phyloP scores from a whole-genome alignment of 2,888 invertebrate species.

The Ligdia adustata region DNA sequence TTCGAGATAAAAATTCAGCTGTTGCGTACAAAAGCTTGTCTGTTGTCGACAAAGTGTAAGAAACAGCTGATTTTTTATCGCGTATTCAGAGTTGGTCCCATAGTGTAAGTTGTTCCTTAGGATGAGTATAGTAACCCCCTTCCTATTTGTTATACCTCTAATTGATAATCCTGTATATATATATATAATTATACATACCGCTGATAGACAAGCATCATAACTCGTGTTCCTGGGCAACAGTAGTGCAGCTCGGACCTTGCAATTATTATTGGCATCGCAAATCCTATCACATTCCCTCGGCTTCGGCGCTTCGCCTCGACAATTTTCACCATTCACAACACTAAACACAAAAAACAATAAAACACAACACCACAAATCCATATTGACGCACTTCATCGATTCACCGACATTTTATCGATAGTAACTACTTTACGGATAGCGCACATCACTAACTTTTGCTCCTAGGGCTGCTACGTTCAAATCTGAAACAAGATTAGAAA shows the following conservation, averaged over 20 bases:
- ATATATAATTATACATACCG: constrained; percentile 69
- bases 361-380: constrained; percentile 58
- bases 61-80: too few species aligned
- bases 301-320: constrained; percentile 64
- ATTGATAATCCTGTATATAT: too few species aligned
- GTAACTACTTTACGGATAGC: constrained; percentile 1
- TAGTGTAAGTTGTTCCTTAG: too few species aligned
- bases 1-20: too few species aligned
- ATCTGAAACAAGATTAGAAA: constrained; percentile 24
- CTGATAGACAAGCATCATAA: constrained; percentile 80
- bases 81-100: too few species aligned
- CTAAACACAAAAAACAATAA: constrained; percentile 46
- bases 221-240: constrained; percentile 85
- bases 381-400: constrained; percentile 32
- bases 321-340: constrained; percentile 55
- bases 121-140: too few species aligned
- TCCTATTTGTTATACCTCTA: not conserved
- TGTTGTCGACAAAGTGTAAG: too few species aligned
- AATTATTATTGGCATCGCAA: constrained; percentile 75
- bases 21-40: too few species aligned
- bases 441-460: constrained; percentile 20
- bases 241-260: constrained; percentile 86
- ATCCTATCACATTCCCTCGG: constrained; percentile 73
- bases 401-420: constrained; percentile 22
- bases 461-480: constrained; percentile 2